phyloP scores from a whole-genome alignment of 2,888 invertebrate genomes.

The Tupiocoris notatus region DNA sequence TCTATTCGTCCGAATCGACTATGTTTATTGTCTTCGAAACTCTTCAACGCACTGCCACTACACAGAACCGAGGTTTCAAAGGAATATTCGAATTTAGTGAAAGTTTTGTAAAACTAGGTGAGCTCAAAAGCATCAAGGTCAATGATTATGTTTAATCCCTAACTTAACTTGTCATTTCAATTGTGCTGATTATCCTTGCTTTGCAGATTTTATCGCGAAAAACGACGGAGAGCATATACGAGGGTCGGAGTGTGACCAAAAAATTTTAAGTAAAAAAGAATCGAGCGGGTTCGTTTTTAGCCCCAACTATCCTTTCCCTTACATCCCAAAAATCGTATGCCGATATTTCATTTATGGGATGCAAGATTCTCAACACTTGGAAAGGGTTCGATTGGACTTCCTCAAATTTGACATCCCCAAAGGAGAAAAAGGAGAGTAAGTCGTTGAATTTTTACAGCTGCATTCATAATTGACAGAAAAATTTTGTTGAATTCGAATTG shows the following conservation, averaged over 20 bases:
- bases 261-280: slow-evolving; percentile 90
- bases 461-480: too few species aligned
- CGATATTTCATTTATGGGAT: slow-evolving; percentile 97
- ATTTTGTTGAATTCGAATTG: too few species aligned
- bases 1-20: slow-evolving; percentile 89
- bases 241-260: slow-evolving; percentile 98
- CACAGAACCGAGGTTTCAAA: slow-evolving; percentile 97
- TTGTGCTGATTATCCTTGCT: too few species aligned
- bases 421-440: slow-evolving; percentile 77
- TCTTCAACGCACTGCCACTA: slow-evolving; percentile 84
- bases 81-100: slow-evolving; percentile 98
- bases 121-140: too few species aligned
- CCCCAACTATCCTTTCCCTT: slow-evolving; percentile 93
- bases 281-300: slow-evolving; percentile 90
- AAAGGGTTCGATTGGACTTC: slow-evolving; percentile 88
- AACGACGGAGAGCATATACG: slow-evolving; percentile 92
- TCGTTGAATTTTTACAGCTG: too few species aligned
- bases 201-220: slow-evolving; percentile 84
- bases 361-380: slow-evolving; percentile 94
- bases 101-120: slow-evolving; percentile 96
- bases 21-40: slow-evolving; percentile 90
- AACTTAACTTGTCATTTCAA: too few species aligned
- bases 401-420: slow-evolving; percentile 87
- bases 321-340: slow-evolving; percentile 94
- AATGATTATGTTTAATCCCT: too few species aligned